Base-by-base conservation (phyloP, 2,888 invertebrate species). In the Campoplex nolae region DNA sequence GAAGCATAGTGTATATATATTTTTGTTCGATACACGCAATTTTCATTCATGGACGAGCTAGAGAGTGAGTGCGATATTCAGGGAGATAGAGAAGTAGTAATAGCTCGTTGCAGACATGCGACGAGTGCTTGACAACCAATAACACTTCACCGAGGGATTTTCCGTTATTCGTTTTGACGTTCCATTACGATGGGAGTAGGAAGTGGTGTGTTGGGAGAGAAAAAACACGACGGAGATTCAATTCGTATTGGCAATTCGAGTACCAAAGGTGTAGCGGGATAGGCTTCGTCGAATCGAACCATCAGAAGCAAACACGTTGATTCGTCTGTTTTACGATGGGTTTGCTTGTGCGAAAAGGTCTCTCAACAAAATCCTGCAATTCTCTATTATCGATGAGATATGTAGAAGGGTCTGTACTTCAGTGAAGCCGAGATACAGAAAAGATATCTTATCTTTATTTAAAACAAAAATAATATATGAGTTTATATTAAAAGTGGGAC, bases 61-160 rank as follows among this genome's bases (percentile, higher is more conserved):
- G 18, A 67, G 18, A 56, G 32, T 18, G 54, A 35, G 23, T 35
- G 38, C 56, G 2, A 23, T 4, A 16, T 54, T n/a, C 45, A 9
- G 32, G 8, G 16, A 23, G 54, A 42, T 13, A 56, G 67, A 75
- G 56, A 82, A 48, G 65, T 42, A 32, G 67, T 75, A 75, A 75
- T 67, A 45, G 82, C 35, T 67, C 32, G 67, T 56, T 54, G 54
- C 32, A 67, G 62, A 68, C 28, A 35, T 67, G 45, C 71, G 28
- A 78, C 42, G 70, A 83, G 74, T 45, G 56, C 45, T 71, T 80
- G 88, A 87, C 88, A 87, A 77, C 87, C 77, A 87, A 87, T 88
- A 86, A 87, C 85, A 84, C 81, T 82, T 67, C 77, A 62, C 81
- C 38, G 23, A 58, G 9, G 65, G 71, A 32, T 75, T 74, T 82